A percentile compares a stretch with the other conserved stretches of the same genome.
Evolutionary conservation across 2,797 vertebrate genomes (phyloP).

Genomic region (Hippoglossus hippoglossus): DNA sequence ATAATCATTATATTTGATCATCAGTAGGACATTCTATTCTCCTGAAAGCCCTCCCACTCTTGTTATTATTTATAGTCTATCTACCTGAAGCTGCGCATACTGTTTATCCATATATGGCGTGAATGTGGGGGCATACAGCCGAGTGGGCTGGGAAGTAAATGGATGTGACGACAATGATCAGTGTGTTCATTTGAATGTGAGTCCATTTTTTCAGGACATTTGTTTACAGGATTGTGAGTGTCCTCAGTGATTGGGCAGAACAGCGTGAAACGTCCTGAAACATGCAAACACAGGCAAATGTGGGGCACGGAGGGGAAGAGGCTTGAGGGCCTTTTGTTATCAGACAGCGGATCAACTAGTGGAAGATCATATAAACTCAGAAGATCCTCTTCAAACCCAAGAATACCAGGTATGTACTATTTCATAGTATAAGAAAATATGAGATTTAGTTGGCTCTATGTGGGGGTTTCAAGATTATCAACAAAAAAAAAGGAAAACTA

Average conservation of each 20-base stretch:
- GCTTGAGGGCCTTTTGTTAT: slow-evolving; percentile 34
- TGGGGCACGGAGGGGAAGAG: slow-evolving; percentile 22
- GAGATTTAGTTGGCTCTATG: neutral
- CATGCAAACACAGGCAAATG: slow-evolving; percentile 93
- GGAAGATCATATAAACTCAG: slow-evolving; percentile 3
- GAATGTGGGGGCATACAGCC: neutral
- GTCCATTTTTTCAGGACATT: slow-evolving; percentile 73
- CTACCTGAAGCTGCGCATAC: neutral
- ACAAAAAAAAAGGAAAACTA: neutral
- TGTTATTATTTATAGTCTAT: neutral
- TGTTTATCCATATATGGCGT: slow-evolving; percentile 43
- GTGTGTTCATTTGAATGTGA: slow-evolving; percentile 68
- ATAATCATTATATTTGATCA: too few relatives aligned
- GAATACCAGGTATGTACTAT: slow-evolving; percentile 43
- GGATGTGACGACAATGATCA: slow-evolving; percentile 11
- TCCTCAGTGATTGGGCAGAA: slow-evolving; percentile 82
- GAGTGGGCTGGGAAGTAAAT: slow-evolving; percentile 22
- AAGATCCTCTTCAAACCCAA: slow-evolving; percentile 8
- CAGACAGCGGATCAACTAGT: slow-evolving; percentile 42
- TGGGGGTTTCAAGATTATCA: neutral
- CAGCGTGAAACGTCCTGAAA: slow-evolving; percentile 67
- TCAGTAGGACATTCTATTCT: neutral
- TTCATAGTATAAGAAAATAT: neutral
- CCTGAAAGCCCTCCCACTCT: neutral
- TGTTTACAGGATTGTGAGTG: slow-evolving; percentile 74